Percentiles rank a stretch among this genome's conserved stretches.
Conservation (phyloP, 2,797 vertebrate genomes). For the Erpetoichthys calabaricus region DNA sequence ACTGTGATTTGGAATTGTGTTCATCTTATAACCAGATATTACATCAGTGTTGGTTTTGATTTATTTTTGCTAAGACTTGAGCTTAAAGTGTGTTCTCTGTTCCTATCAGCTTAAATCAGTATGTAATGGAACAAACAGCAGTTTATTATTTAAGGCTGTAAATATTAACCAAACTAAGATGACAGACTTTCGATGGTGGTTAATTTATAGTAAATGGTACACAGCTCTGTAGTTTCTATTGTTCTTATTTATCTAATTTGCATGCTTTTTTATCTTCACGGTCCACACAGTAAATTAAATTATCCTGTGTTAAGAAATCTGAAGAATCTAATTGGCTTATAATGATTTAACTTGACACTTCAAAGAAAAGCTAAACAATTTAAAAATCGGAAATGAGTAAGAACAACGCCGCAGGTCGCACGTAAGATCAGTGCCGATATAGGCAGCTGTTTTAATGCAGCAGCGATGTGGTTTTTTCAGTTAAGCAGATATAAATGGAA, state of each 20-base stretch:
- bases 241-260: slow-evolving; percentile 4
- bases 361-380: slow-evolving; percentile 7
- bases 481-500: no score
- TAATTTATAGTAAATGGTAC: slow-evolving; percentile 3
- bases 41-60: no score
- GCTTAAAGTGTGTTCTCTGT: no score
- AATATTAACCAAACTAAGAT: background rate
- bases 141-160: background rate
- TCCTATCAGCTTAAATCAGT: no score
- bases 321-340: slow-evolving; percentile 4
- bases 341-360: slow-evolving; percentile 5
- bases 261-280: slow-evolving; percentile 8
- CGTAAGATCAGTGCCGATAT: no score
- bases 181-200: slow-evolving; percentile 3
- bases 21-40: no score
- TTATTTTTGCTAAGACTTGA: no score
- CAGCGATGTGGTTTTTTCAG: no score
- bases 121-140: no score
- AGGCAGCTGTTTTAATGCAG: no score
- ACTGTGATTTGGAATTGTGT: no score
- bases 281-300: slow-evolving; percentile 3
- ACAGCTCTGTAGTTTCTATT: slow-evolving; percentile 1
- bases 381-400: background rate
- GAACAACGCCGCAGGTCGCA: background rate
- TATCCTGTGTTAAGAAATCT: slow-evolving; percentile 4